phyloP scores from a whole-genome alignment of 2,888 invertebrate species.

The Caenorhabditis sp. region DNA sequence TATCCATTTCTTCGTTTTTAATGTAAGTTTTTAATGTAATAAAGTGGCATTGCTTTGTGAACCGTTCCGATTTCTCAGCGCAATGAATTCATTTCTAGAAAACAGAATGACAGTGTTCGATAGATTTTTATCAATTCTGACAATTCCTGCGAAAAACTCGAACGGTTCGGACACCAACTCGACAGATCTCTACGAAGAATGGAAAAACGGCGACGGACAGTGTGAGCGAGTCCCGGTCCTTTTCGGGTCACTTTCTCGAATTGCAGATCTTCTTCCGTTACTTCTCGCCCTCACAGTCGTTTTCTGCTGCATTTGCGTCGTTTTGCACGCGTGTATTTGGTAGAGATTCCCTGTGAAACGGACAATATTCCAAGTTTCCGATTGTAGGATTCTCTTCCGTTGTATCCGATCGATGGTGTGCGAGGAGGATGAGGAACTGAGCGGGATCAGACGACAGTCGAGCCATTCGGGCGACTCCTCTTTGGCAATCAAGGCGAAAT shows the following conservation, averaged over 20 bases:
- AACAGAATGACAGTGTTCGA: conserved; percentile 19
- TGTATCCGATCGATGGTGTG: not conserved
- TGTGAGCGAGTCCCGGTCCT: conserved; percentile 4
- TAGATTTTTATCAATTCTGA: conserved; percentile 38
- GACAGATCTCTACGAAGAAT: conserved; percentile 14
- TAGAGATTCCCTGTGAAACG: not conserved
- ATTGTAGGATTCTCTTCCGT: not conserved
- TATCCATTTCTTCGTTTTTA: not conserved
- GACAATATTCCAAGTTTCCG: not conserved
- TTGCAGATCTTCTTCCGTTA: conserved; percentile 30
- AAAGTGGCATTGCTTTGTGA: not conserved
- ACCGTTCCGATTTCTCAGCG: conserved; percentile 1
- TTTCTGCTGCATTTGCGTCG: conserved; percentile 19
- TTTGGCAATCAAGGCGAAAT: not conserved
- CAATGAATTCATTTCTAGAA: conserved; percentile 7
- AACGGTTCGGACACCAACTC: conserved; percentile 15
- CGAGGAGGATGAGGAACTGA: not conserved
- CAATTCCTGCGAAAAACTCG: conserved; percentile 30
- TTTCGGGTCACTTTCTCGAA: not conserved
- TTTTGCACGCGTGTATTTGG: conserved; percentile 14
- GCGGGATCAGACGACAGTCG: not conserved
- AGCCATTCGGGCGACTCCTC: not conserved
- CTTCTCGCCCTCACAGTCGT: not conserved
- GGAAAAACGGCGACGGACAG: conserved; percentile 37
- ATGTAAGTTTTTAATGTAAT: not conserved